These are phyloP conservation scores for Zeuzera pyrina DNA, from an alignment of 2,888 invertebrate species.

Conservation along the genomic window DNA sequence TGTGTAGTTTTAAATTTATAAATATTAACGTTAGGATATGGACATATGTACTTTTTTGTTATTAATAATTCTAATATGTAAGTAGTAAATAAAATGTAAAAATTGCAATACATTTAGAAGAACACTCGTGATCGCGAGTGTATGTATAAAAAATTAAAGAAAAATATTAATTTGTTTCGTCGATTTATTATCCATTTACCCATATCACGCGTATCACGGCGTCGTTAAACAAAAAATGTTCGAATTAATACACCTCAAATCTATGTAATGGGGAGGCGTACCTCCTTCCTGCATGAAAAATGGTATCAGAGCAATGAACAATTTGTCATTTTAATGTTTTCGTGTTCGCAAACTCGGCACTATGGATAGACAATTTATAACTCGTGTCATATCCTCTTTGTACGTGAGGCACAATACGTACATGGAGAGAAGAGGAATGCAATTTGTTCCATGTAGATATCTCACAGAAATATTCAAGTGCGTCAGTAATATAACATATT, in stretches of 20 bases:
- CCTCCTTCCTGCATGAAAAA: slow-evolving; percentile 38
- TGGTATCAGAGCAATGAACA: slow-evolving; percentile 48
- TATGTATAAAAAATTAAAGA: background rate
- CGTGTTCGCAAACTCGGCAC: slow-evolving; percentile 37
- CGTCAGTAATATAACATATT: slow-evolving; percentile 8
- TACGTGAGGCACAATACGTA: slow-evolving; percentile 28
- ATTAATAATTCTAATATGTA: too few relatives aligned
- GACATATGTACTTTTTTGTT: too few relatives aligned
- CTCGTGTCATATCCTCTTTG: slow-evolving; percentile 31
- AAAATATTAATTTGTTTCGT: background rate
- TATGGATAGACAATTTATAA: slow-evolving; percentile 51
- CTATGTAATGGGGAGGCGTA: slow-evolving; percentile 2
- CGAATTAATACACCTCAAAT: slow-evolving; percentile 30
- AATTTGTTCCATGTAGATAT: slow-evolving; percentile 34
- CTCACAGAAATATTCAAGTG: slow-evolving; percentile 24
- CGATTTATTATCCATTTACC: too few relatives aligned
- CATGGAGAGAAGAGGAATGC: slow-evolving; percentile 33
- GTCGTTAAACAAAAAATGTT: slow-evolving; percentile 30
- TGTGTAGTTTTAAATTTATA: too few relatives aligned
- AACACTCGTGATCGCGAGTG: background rate
- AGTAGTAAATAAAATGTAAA: too few relatives aligned
- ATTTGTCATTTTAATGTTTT: slow-evolving; percentile 64
- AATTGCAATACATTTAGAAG: too few relatives aligned
- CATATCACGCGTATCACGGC: background rate
- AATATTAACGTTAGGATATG: too few relatives aligned